Percentiles rank a stretch among this genome's conserved stretches.
Evolutionary conservation across 2,888 invertebrate species (phyloP).

Genomic region (Aelia acuminata): DNA sequence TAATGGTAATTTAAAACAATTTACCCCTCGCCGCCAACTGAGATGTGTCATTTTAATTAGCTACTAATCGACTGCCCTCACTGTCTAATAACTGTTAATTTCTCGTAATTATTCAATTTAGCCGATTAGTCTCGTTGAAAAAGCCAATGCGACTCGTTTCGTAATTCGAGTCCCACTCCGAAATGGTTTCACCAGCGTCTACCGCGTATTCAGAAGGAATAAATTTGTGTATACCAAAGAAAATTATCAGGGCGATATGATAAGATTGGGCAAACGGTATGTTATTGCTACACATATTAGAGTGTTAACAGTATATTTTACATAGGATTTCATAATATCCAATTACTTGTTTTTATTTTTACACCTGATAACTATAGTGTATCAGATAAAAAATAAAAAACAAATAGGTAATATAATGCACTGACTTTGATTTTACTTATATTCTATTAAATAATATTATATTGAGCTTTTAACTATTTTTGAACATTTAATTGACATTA

Average conservation of each 20-base stretch:
- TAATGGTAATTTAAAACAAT: constrained; percentile 55
- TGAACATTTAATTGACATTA: too few species aligned
- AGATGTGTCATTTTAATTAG: constrained; percentile 56
- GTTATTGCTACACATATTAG: too few species aligned
- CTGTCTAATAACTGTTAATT: constrained; percentile 55
- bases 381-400: too few species aligned
- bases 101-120: constrained; percentile 54
- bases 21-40: constrained; percentile 50
- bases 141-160: constrained; percentile 53
- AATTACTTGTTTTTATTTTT: too few species aligned
- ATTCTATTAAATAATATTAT: too few species aligned
- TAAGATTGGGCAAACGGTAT: too few species aligned
- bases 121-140: constrained; percentile 29
- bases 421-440: too few species aligned
- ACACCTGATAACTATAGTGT: too few species aligned
- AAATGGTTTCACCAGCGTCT: background rate
- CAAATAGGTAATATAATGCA: too few species aligned
- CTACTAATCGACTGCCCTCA: constrained; percentile 50
- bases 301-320: too few species aligned
- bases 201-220: background rate
- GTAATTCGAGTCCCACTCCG: background rate
- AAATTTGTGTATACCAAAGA: background rate
- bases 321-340: too few species aligned
- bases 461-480: too few species aligned
- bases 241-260: background rate